Percentiles rank a stretch among this genome's conserved stretches.
These are phyloP conservation scores for Drosophila pallidifrons DNA, from an alignment of 1,140 invertebrate genomes.

Conservation along the genomic window DNA sequence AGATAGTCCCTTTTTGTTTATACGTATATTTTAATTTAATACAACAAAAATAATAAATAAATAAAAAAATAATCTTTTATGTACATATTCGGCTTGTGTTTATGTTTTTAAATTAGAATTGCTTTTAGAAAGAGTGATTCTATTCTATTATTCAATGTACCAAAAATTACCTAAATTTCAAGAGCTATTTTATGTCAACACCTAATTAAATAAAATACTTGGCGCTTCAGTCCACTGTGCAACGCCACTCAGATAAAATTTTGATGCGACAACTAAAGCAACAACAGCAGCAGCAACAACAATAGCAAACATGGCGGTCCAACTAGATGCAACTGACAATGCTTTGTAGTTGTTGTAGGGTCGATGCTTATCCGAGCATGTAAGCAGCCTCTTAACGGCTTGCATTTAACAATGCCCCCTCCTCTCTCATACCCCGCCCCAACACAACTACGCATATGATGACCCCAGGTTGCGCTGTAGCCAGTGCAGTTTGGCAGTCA, in stretches of 20 bases:
- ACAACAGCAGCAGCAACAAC: conserved; percentile 9
- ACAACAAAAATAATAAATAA: too few relatives aligned
- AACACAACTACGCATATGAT: conserved; percentile 8
- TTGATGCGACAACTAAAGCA: conserved; percentile 26
- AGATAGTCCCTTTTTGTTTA: too few relatives aligned
- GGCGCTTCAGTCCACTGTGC: conserved; percentile 20
- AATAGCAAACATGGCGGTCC: conserved; percentile 13
- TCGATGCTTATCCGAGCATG: conserved; percentile 49
- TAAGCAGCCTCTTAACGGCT: conserved; percentile 43
- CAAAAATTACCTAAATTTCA: too few relatives aligned
- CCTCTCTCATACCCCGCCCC: too few relatives aligned
- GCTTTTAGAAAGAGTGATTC: too few relatives aligned
- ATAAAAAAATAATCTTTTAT: too few relatives aligned
- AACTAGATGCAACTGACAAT: conserved; percentile 40
- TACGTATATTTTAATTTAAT: too few relatives aligned
- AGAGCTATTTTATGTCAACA: too few relatives aligned
- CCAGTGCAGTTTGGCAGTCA: conserved; percentile 27
- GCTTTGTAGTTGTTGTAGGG: conserved; percentile 28
- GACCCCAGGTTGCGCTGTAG: conserved; percentile 1
- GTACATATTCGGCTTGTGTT: too few relatives aligned
- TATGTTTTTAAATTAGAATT: too few relatives aligned
- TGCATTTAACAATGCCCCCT: conserved; percentile 19
- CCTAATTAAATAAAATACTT: background rate
- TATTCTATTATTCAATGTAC: too few relatives aligned
- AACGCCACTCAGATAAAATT: conserved; percentile 1